A percentile compares a stretch with the other conserved stretches of the same genome.
These are phyloP conservation scores for Centropristis striata DNA, from an alignment of 2,113 vertebrate species.

Conservation along the genomic window DNA sequence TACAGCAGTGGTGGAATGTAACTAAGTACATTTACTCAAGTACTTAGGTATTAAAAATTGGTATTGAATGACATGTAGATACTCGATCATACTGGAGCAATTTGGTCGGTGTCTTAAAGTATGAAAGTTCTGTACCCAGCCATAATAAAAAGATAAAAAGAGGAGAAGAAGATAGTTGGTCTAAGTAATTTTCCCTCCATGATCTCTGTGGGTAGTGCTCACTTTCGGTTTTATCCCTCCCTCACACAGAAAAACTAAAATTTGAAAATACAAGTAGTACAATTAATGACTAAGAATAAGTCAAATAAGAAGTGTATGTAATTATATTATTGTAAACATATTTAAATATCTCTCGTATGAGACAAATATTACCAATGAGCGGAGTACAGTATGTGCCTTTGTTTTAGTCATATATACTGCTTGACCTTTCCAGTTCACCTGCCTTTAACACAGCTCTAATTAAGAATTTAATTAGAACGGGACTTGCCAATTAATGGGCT, in stretches of 20 bases:
- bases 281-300: background rate
- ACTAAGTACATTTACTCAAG: no score
- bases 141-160: no score
- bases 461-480: conserved; percentile 17
- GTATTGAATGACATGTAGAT: no score
- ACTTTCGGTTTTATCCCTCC: background rate
- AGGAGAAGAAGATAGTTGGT: background rate
- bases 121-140: no score
- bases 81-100: no score
- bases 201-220: conserved; percentile 9
- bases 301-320: background rate
- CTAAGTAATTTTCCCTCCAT: conserved; percentile 29
- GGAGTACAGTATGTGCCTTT: background rate
- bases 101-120: no score
- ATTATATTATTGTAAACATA: background rate
- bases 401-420: background rate
- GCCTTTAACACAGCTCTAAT: conserved; percentile 17
- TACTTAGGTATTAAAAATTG: no score
- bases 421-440: conserved; percentile 31
- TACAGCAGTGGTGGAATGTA: no score
- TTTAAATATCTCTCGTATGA: background rate
- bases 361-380: background rate
- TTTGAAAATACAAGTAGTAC: background rate
- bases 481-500: conserved; percentile 38
- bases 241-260: background rate